phyloP scores from a whole-genome alignment of 2,888 invertebrate genomes.

The Ganaspis brasiliensis region DNA sequence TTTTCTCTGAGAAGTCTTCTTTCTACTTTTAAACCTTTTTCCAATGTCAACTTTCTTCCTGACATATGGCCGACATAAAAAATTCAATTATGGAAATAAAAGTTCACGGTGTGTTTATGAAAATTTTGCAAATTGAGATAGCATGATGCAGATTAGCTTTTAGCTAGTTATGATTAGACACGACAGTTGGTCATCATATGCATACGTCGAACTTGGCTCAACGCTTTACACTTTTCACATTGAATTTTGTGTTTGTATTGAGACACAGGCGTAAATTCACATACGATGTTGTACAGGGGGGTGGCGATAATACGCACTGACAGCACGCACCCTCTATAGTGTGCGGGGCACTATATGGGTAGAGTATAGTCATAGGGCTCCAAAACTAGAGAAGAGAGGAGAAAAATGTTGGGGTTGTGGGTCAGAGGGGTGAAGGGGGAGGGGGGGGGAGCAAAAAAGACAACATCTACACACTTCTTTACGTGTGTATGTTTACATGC shows the following conservation, averaged over 20 bases:
- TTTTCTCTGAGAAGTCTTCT: too few relatives aligned
- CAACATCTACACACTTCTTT: constrained; percentile 69
- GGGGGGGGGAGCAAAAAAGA: constrained; percentile 66
- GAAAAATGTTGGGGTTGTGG: background rate
- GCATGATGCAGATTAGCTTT: constrained; percentile 70
- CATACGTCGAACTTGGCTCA: constrained; percentile 44
- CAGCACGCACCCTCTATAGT: constrained; percentile 73
- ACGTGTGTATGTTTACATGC: background rate
- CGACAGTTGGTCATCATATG: constrained; percentile 76
- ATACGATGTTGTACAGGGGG: constrained; percentile 59
- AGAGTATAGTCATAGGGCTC: constrained; percentile 38
- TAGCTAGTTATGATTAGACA: constrained; percentile 78
- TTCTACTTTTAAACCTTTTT: too few relatives aligned
- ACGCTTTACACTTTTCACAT: constrained; percentile 49
- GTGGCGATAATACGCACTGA: constrained; percentile 78
- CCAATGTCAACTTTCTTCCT: too few relatives aligned
- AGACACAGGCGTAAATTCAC: constrained; percentile 16
- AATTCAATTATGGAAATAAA: too few relatives aligned
- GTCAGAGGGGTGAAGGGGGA: constrained; percentile 47
- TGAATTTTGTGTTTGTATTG: constrained; percentile 54
- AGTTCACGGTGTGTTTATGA: background rate
- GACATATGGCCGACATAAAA: too few relatives aligned
- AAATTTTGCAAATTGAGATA: constrained; percentile 36
- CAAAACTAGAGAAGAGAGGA: constrained; percentile 15
- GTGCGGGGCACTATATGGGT: constrained; percentile 40